Percentiles rank a stretch among this genome's conserved stretches.
Conservation (phyloP, 2,888 invertebrate species). For the Micoletzkya japonica region DNA sequence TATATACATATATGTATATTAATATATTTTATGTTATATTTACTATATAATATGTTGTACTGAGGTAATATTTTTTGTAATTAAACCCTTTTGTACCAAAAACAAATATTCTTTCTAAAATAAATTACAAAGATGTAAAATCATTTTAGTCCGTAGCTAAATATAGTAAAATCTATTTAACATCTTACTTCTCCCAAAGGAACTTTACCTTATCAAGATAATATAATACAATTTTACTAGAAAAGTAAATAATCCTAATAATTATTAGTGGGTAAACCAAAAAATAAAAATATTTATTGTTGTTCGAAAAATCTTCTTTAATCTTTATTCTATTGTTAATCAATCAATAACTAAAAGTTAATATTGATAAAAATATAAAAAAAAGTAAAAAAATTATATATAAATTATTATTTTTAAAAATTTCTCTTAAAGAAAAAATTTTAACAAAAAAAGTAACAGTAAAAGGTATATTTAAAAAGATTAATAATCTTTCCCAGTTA, state of each 20-base stretch:
- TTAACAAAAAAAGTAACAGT: slow-evolving; percentile 45
- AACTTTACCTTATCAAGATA: slow-evolving; percentile 50
- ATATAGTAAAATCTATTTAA: slow-evolving; percentile 47
- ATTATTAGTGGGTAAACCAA: slow-evolving; percentile 34
- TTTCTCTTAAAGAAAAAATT: slow-evolving; percentile 42
- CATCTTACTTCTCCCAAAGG: slow-evolving; percentile 42
- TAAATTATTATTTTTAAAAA: slow-evolving; percentile 40
- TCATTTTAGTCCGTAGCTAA: slow-evolving; percentile 46
- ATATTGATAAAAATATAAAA: slow-evolving; percentile 39
- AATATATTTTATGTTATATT: too few species aligned
- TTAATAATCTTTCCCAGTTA: slow-evolving; percentile 39
- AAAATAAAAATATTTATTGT: slow-evolving; percentile 39
- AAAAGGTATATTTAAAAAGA: slow-evolving; percentile 46
- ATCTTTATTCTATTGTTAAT: slow-evolving; percentile 42
- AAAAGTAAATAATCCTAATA: slow-evolving; percentile 41
- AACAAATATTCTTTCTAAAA: slow-evolving; percentile 48
- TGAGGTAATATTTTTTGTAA: slow-evolving; percentile 33
- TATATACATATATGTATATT: too few species aligned
- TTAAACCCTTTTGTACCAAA: slow-evolving; percentile 44
- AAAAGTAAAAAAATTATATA: slow-evolving; percentile 37
- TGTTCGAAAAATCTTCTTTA: slow-evolving; percentile 30
- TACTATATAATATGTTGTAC: too few species aligned
- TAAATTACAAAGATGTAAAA: slow-evolving; percentile 43
- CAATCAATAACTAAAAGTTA: slow-evolving; percentile 70
- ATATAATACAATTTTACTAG: slow-evolving; percentile 43